Percentiles rank a stretch among this genome's conserved stretches.
Evolutionary conservation across 1,140 invertebrate species (phyloP).

Genomic region (Drosophila ohnishii): DNA sequence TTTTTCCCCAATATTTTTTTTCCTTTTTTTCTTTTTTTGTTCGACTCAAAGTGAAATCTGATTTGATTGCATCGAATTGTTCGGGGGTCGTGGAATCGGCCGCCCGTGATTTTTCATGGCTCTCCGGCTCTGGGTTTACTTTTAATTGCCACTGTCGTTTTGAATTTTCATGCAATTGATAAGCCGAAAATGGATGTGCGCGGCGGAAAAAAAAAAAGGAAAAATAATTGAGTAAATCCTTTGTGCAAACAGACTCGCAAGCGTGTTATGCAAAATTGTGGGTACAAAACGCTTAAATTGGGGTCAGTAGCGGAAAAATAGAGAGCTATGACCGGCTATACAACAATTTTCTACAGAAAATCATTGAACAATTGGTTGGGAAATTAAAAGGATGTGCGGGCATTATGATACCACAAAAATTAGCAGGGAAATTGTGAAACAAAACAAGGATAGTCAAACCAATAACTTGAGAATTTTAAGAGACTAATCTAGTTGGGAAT

Average conservation of each 20-base stretch:
- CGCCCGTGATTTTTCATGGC: constrained; percentile 60
- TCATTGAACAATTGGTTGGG: background rate
- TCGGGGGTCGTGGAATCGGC: constrained; percentile 1
- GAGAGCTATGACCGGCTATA: too few relatives aligned
- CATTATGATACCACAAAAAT: background rate
- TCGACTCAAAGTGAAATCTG: constrained; percentile 62
- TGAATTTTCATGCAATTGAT: constrained; percentile 56
- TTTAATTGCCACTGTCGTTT: constrained; percentile 65
- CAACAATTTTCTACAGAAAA: background rate
- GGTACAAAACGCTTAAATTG: constrained; percentile 18
- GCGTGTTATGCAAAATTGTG: constrained; percentile 17
- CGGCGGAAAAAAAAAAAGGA: background rate
- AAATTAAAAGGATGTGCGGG: background rate
- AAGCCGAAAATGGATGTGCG: constrained; percentile 50
- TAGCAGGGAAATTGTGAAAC: background rate
- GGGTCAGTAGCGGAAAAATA: constrained; percentile 12
- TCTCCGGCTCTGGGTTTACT: constrained; percentile 32
- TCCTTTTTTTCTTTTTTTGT: background rate
- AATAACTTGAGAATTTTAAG: background rate
- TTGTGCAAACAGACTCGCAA: constrained; percentile 18
- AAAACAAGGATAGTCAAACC: background rate
- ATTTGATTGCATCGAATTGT: constrained; percentile 69
- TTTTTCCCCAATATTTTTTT: background rate
- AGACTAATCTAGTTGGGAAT: background rate
- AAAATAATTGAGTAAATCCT: constrained; percentile 30